These are phyloP conservation scores for Mythimna loreyi DNA, from an alignment of 2,888 invertebrate species.

Conservation along the genomic window DNA sequence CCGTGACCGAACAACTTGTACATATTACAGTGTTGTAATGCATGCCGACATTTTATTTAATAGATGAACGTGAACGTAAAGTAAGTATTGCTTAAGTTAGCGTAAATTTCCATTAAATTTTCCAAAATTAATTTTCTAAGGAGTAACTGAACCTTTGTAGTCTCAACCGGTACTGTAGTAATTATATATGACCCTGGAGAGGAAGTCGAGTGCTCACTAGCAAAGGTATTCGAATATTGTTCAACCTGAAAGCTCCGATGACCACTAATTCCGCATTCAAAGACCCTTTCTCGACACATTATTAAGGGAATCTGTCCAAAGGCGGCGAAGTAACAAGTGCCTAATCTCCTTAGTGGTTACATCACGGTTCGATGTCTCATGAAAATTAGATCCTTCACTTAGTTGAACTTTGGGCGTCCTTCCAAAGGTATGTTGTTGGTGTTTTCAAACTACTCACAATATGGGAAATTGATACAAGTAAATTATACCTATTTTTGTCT, in stretches of 20 bases:
- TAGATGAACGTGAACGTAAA: no score
- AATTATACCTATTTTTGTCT: neutral
- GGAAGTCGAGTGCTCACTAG: neutral
- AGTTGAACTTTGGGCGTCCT: slow-evolving; percentile 68
- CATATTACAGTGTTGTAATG: slow-evolving; percentile 15
- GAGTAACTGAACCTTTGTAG: neutral
- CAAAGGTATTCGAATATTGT: slow-evolving; percentile 52
- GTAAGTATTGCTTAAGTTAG: no score
- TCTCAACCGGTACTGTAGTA: neutral
- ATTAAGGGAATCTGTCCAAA: slow-evolving; percentile 71
- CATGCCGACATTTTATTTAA: slow-evolving; percentile 34
- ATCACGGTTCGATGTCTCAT: slow-evolving; percentile 80
- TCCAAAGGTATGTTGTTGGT: slow-evolving; percentile 48
- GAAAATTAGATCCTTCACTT: slow-evolving; percentile 79
- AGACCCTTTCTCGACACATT: slow-evolving; percentile 72
- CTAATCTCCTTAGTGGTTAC: slow-evolving; percentile 81
- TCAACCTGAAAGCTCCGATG: slow-evolving; percentile 67
- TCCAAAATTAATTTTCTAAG: neutral
- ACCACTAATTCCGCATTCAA: slow-evolving; percentile 73
- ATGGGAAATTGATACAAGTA: slow-evolving; percentile 36
- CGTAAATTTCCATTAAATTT: no score
- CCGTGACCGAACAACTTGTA: slow-evolving; percentile 65
- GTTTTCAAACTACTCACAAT: slow-evolving; percentile 38
- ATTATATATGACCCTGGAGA: slow-evolving; percentile 19
- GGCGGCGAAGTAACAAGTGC: slow-evolving; percentile 78